These are phyloP conservation scores for Melanotaenia trifasciata DNA, from an alignment of 2,797 vertebrate genomes.

Conservation along the genomic window DNA sequence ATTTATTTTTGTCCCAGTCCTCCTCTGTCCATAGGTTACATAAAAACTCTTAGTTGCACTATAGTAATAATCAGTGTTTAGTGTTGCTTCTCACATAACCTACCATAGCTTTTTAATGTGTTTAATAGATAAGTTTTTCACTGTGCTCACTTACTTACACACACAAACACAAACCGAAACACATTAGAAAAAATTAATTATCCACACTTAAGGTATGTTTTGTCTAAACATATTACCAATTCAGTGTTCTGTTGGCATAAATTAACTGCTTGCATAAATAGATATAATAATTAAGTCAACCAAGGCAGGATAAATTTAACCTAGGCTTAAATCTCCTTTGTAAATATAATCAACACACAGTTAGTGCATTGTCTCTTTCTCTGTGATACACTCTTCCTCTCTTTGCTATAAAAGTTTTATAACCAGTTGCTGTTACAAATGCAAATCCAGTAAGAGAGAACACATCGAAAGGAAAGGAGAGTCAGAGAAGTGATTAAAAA, in stretches of 20 bases:
- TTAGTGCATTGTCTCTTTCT: no score
- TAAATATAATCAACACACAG: background rate
- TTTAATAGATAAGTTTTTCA: constrained; percentile 25
- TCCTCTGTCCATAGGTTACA: no score
- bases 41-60: no score
- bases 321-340: no score
- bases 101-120: background rate
- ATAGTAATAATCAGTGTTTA: no score
- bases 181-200: constrained; percentile 31
- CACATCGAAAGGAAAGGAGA: background rate
- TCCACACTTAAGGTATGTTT: constrained; percentile 22
- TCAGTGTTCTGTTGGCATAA: constrained; percentile 8
- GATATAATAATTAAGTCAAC: background rate
- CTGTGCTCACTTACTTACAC: background rate
- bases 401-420: background rate
- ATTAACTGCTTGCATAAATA: constrained; percentile 5
- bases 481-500: constrained; percentile 18
- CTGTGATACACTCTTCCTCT: background rate
- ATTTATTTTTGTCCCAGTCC: no score
- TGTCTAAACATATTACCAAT: constrained; percentile 7
- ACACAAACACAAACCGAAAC: background rate
- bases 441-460: constrained; percentile 27
- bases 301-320: no score
- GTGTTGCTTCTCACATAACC: no score
- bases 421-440: constrained; percentile 25